Evolutionary conservation across 1,140 invertebrate genomes (phyloP).

Genomic region (Caenorhabditis tropicalis): DNA sequence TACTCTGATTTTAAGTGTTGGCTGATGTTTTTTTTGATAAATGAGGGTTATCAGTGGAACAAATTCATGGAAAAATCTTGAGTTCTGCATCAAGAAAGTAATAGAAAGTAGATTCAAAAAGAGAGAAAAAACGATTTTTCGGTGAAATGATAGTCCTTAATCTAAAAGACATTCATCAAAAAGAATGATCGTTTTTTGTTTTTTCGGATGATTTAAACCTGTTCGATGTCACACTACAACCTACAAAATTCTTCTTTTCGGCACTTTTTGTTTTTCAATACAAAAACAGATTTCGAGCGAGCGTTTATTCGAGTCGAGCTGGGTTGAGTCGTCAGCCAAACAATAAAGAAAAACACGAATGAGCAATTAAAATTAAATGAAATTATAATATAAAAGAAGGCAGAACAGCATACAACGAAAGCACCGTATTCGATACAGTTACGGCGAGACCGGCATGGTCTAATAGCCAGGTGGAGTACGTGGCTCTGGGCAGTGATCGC

Average conservation of each 20-base stretch:
- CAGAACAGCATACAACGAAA: constrained; percentile 23
- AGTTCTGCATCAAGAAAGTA: too few relatives aligned
- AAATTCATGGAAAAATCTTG: too few relatives aligned
- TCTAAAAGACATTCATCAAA: not conserved
- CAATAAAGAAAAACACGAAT: constrained; percentile 17
- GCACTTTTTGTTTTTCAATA: not conserved
- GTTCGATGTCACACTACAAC: not conserved
- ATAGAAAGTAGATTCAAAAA: too few relatives aligned
- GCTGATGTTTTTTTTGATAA: too few relatives aligned
- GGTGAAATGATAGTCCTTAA: too few relatives aligned
- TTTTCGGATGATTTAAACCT: not conserved
- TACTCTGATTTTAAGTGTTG: too few relatives aligned
- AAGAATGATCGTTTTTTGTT: not conserved
- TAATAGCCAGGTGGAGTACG: constrained; percentile 61
- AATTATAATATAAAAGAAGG: constrained; percentile 2
- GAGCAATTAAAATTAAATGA: not conserved
- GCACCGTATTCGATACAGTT: not conserved
- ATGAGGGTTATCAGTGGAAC: too few relatives aligned
- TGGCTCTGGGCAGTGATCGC: constrained; percentile 60
- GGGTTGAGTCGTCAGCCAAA: constrained; percentile 44
- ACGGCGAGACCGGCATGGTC: not conserved
- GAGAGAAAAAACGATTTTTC: not conserved
- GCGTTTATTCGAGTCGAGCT: constrained; percentile 38
- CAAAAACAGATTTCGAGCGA: constrained; percentile 11
- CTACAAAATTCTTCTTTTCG: constrained; percentile 1